Conservation (phyloP, 2,888 invertebrate species). For the Drosophila nr. perissopoda region DNA sequence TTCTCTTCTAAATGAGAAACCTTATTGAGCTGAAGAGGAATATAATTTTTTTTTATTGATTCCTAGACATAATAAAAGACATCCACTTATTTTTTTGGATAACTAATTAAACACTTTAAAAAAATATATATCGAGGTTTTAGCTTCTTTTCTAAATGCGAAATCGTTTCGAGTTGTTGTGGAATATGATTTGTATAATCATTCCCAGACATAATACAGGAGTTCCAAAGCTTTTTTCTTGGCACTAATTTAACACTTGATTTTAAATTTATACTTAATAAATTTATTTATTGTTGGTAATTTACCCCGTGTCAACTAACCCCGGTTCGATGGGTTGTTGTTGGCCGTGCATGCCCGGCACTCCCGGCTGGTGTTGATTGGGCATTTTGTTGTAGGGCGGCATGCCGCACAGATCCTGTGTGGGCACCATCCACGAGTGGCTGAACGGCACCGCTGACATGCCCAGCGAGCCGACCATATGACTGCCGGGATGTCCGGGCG, state of each 20-base stretch:
- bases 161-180: background rate
- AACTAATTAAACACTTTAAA: too few relatives aligned
- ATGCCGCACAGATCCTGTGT: slow-evolving; percentile 96
- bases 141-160: background rate
- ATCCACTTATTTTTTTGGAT: too few relatives aligned
- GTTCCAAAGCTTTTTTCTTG: background rate
- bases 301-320: slow-evolving; percentile 85
- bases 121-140: too few relatives aligned
- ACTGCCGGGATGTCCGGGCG: slow-evolving; percentile 82
- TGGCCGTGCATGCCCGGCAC: slow-evolving; percentile 81
- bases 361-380: slow-evolving; percentile 83
- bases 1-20: background rate
- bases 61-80: background rate
- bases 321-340: slow-evolving; percentile 90
- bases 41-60: background rate
- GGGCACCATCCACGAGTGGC: slow-evolving; percentile 97
- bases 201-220: background rate
- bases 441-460: slow-evolving; percentile 89
- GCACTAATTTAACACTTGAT: background rate
- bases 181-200: background rate
- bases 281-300: slow-evolving; percentile 28
- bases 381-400: slow-evolving; percentile 92
- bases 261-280: background rate
- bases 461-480: slow-evolving; percentile 86
- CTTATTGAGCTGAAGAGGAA: background rate